Conservation (phyloP, 1,140 invertebrate genomes). For the Zaprionus gabonicus region DNA sequence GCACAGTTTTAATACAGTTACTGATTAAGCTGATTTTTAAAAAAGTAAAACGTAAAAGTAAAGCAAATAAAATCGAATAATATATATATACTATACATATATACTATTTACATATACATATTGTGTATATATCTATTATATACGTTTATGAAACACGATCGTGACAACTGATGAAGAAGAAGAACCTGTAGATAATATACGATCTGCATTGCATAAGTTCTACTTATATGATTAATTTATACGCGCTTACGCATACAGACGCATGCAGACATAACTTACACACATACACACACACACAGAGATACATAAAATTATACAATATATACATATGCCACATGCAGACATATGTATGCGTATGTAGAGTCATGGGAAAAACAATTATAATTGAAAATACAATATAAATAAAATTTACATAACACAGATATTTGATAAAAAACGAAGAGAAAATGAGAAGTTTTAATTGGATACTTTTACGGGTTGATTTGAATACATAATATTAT, state of each 20-base stretch:
- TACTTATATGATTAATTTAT: conserved; percentile 69
- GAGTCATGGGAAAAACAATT: conserved; percentile 68
- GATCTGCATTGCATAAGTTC: conserved; percentile 64
- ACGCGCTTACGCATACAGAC: conserved; percentile 73
- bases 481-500: too few species aligned
- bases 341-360: conserved; percentile 66
- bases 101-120: conserved; percentile 16
- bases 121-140: conserved; percentile 6
- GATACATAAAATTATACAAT: conserved; percentile 29
- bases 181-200: conserved; percentile 74
- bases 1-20: conserved; percentile 64
- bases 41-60: conserved; percentile 28
- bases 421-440: conserved; percentile 45
- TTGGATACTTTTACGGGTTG: too few species aligned
- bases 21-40: conserved; percentile 69
- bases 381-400: conserved; percentile 66
- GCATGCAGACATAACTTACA: conserved; percentile 51
- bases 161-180: conserved; percentile 61
- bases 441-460: neutral
- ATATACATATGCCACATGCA: conserved; percentile 57
- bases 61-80: conserved; percentile 25
- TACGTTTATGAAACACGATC: conserved; percentile 51
- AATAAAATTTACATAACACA: conserved; percentile 59
- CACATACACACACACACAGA: conserved; percentile 8
- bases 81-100: conserved; percentile 23